Percentiles rank a stretch among this genome's conserved stretches.
Conservation (phyloP, 2,113 vertebrate species). For the Hyaena hyaena region DNA sequence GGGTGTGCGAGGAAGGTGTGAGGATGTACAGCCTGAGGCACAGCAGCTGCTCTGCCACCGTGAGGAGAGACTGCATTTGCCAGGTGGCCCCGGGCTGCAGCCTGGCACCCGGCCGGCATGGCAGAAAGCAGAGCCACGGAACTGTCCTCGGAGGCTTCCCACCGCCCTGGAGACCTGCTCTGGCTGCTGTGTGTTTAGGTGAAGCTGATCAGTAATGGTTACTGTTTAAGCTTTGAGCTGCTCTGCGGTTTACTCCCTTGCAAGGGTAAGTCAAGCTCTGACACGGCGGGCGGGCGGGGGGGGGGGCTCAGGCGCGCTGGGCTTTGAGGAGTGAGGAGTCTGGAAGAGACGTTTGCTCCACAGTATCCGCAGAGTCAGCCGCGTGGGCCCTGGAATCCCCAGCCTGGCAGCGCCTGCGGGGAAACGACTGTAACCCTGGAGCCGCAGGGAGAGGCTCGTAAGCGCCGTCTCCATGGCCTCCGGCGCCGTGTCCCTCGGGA, state of each 20-base stretch:
- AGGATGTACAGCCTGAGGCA: background rate
- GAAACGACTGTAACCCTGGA: background rate
- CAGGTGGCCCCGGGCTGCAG: background rate
- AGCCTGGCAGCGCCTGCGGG: background rate
- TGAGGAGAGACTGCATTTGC: background rate
- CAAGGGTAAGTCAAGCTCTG: background rate
- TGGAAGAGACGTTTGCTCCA: background rate
- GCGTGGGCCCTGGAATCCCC: background rate
- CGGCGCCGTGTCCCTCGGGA: background rate
- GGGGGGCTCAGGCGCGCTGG: background rate
- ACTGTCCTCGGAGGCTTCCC: background rate
- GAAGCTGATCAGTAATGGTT: background rate
- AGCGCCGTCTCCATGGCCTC: background rate
- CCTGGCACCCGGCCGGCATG: too few species aligned
- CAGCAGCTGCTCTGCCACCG: background rate
- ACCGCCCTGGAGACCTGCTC: background rate
- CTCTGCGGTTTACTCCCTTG: background rate
- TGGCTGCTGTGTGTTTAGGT: too few species aligned
- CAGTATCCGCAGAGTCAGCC: background rate
- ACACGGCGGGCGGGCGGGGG: too few species aligned
- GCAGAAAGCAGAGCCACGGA: background rate
- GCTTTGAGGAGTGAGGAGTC: background rate
- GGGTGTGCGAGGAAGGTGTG: too few species aligned
- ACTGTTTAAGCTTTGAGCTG: background rate
- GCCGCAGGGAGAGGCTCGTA: background rate